A percentile compares a stretch with the other conserved stretches of the same genome.
phyloP scores from a whole-genome alignment of 1,140 invertebrate species.

The Platyscapa corneri region DNA sequence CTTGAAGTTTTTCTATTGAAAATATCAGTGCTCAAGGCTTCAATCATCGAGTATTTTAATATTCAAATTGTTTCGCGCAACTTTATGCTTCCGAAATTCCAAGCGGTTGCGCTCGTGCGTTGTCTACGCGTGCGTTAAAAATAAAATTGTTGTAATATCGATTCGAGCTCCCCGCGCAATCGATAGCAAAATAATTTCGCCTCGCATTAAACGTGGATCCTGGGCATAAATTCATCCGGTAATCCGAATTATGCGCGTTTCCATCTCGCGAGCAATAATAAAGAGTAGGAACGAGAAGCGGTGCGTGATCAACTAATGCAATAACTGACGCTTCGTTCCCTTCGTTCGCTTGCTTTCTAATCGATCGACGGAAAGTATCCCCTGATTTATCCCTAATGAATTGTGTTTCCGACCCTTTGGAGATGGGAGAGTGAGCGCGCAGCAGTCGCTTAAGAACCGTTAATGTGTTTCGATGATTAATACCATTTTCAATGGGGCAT shows the following conservation, averaged over 20 bases:
- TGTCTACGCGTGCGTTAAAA: no score
- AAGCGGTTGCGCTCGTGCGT: no score
- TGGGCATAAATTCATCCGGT: background rate
- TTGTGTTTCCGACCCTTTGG: background rate
- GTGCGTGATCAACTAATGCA: background rate
- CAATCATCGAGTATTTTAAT: background rate
- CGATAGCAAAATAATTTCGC: no score
- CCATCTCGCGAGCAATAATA: no score
- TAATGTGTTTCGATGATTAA: slow-evolving; percentile 3
- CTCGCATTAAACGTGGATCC: no score
- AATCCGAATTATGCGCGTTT: background rate
- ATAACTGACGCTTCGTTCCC: background rate
- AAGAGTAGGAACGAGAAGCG: background rate
- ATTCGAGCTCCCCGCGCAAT: no score
- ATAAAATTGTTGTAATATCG: background rate
- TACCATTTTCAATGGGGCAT: background rate
- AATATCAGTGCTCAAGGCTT: background rate
- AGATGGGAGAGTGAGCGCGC: background rate
- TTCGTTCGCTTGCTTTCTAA: background rate
- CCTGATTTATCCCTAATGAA: slow-evolving; percentile 4
- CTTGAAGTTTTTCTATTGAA: slow-evolving; percentile 7
- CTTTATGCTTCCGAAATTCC: background rate
- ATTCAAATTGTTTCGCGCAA: background rate
- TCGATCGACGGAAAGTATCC: background rate
- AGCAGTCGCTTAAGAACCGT: background rate